phyloP scores from a whole-genome alignment of 2,888 invertebrate genomes.

The Elegia similella region DNA sequence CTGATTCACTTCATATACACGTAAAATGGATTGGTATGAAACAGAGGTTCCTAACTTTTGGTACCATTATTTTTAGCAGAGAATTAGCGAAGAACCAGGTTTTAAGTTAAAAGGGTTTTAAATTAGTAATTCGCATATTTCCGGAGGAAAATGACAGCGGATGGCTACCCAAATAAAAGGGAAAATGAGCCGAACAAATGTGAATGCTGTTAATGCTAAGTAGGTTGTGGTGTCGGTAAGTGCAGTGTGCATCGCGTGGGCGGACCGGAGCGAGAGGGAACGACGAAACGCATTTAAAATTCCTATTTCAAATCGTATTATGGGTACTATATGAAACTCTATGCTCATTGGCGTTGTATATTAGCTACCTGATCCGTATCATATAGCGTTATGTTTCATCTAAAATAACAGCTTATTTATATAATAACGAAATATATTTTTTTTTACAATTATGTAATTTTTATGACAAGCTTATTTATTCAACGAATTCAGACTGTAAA shows the following conservation, averaged over 20 bases:
- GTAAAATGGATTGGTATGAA: background rate
- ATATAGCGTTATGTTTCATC: too few species aligned
- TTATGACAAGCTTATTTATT: too few species aligned
- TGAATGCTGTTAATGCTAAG: background rate
- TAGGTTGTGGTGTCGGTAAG: background rate
- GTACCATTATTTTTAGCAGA: too few species aligned
- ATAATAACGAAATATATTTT: too few species aligned
- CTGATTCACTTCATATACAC: background rate
- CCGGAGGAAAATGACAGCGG: too few species aligned
- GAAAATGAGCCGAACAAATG: background rate
- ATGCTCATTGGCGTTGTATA: too few species aligned
- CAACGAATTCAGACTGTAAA: too few species aligned
- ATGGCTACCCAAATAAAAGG: background rate
- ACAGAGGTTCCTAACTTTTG: too few species aligned
- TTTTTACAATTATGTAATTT: too few species aligned
- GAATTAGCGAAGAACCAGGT: background rate
- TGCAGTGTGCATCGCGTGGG: constrained; percentile 38
- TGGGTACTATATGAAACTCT: background rate
- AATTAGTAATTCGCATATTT: too few species aligned
- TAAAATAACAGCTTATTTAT: background rate
- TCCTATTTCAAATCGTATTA: background rate
- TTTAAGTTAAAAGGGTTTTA: too few species aligned
- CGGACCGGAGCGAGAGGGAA: constrained; percentile 36
- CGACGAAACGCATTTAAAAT: constrained; percentile 5
- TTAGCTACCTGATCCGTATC: too few species aligned